A percentile compares a stretch with the other conserved stretches of the same genome.
phyloP scores from a whole-genome alignment of 2,113 vertebrate species.

The Cynoglossus semilaevis region DNA sequence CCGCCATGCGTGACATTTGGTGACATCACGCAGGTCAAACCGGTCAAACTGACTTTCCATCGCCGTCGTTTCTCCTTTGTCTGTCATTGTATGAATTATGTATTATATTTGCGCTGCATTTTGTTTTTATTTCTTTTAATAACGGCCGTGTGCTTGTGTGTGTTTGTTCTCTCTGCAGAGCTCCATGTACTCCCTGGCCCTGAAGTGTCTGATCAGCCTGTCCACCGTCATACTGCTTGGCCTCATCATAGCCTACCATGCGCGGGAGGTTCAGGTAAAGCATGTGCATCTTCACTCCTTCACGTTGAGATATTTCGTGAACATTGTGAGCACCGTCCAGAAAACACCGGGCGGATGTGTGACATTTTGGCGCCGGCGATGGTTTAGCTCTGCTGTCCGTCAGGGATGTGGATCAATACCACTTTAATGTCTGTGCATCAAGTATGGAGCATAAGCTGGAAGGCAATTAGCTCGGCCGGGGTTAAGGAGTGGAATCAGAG shows the following conservation, averaged over 20 bases:
- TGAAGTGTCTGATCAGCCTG: constrained; percentile 98
- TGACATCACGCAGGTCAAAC: constrained; percentile 1
- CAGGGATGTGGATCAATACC: not conserved
- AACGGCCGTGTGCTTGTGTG: not conserved
- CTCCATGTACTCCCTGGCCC: constrained; percentile 89
- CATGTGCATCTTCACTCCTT: not conserved
- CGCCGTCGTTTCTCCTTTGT: constrained; percentile 1
- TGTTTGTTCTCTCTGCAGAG: constrained; percentile 74
- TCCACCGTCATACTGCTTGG: constrained; percentile 94
- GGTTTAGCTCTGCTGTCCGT: not conserved
- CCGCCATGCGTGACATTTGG: constrained; percentile 1
- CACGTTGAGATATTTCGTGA: not conserved
- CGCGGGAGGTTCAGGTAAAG: constrained; percentile 93
- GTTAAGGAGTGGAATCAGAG: not conserved
- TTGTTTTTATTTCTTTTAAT: constrained; percentile 14
- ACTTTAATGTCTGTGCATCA: constrained; percentile 5
- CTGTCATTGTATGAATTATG: not conserved
- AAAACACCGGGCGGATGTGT: not conserved
- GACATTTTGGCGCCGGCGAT: not conserved
- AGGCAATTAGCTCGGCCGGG: not conserved
- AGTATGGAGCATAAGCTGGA: not conserved
- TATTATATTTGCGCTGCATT: constrained; percentile 5
- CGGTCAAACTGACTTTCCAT: not conserved
- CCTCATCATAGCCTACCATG: constrained; percentile 94
- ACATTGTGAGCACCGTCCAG: not conserved